Base-by-base conservation (phyloP, 1,140 invertebrate species). In the Pogonomyrmex barbatus region DNA sequence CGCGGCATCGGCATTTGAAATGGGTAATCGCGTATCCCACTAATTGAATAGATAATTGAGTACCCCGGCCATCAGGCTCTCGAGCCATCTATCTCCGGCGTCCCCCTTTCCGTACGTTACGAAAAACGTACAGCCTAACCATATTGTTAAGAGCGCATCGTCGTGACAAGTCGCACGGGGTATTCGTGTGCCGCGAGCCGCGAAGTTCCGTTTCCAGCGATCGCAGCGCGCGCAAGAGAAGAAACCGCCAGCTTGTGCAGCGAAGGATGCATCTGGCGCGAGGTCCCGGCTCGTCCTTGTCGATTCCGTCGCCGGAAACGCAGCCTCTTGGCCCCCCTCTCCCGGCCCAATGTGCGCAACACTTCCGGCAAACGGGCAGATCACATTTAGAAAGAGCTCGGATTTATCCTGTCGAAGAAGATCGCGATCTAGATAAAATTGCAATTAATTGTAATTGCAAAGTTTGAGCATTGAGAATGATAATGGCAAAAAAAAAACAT, bases 241-340 rank as follows among this genome's bases (percentile, higher is more conserved):
- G 87, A 91, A 93, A 93, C 89, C 92, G 90, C 92, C 91, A 92
- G 89, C 87, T 89, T 93, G 93, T 92, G 92, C 94, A 94, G 86
- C 94, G 92, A 93, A 94, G 94, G 94, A 94, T 94, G 94, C 94
- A 94, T 94, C 91, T 94, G 88, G 94, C 94, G 94, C 94, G 94
- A 94, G 94, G 94, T 93, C 94, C 91, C 89, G 87, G 58, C 77
- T 87, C 90, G 94, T 94, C 94, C 94, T 94, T 94, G 94, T 85
- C 86, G 88, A 91, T 92, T 90, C 92, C 81, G 87, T 87, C 92
- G 90, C 86, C 93, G 94, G 93, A 94, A 94, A 93, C 90, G 91
- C 82, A 91, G 85, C 89, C 91, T 91, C 88, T 90, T 78, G 88
- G 75, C 68, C 50, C 75, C 75, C 86, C 87, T 84, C 82, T 83